A percentile compares a stretch with the other conserved stretches of the same genome.
Conservation (phyloP, 35 echinoderm and acorn worm species). For the Patiria miniata region DNA sequence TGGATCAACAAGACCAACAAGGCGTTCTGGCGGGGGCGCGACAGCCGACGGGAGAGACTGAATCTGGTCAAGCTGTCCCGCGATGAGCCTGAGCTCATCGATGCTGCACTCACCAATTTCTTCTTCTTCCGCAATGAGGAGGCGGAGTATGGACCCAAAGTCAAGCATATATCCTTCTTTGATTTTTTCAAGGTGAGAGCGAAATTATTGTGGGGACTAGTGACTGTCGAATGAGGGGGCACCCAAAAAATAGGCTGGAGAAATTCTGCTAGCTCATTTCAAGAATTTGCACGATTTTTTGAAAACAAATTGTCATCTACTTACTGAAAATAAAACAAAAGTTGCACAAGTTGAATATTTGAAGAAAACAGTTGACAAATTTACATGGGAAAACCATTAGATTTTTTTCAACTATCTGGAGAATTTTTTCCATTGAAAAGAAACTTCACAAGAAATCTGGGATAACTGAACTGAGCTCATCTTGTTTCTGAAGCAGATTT, state of each 20-base stretch:
- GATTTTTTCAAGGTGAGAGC: constrained; percentile 94
- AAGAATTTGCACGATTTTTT: no score
- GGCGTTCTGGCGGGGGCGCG: constrained; percentile 93
- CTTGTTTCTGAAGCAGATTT: no score
- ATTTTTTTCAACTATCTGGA: no score
- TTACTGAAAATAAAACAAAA: no score
- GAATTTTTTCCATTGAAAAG: no score
- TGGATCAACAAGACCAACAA: constrained; percentile 88
- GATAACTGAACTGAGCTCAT: no score
- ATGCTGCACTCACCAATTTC: constrained; percentile 95
- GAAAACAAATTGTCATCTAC: no score
- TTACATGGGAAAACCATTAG: no score
- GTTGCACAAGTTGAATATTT: no score
- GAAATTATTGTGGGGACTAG: neutral
- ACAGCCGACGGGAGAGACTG: constrained; percentile 80
- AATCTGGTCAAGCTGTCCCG: constrained; percentile 85
- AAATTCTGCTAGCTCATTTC: neutral
- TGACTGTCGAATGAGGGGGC: neutral
- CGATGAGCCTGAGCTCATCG: constrained; percentile 76
- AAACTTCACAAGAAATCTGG: no score
- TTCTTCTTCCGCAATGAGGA: constrained; percentile 84
- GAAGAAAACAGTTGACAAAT: no score
- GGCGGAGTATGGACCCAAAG: constrained; percentile 89
- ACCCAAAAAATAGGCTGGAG: neutral
- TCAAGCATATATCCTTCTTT: constrained; percentile 96